These are phyloP conservation scores for Poeciliopsis occidentalis DNA, from an alignment of 2,113 vertebrate genomes.

Conservation along the genomic window DNA sequence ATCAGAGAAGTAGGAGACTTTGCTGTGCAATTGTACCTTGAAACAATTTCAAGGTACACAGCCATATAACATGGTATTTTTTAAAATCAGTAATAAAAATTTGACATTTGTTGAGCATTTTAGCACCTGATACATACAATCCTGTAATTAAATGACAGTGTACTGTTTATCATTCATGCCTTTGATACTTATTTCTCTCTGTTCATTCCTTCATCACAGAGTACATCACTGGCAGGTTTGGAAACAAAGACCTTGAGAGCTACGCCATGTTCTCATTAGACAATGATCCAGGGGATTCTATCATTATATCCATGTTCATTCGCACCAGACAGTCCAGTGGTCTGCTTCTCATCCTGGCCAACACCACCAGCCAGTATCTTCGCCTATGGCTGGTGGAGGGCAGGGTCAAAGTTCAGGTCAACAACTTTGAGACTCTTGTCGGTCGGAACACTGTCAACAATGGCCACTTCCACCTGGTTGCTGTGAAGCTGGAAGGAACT, in stretches of 20 bases:
- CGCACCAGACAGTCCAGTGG: conserved; percentile 80
- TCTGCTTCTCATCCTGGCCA: conserved; percentile 85
- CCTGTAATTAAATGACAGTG: neutral
- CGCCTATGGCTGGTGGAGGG: conserved; percentile 83
- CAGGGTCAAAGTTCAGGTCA: conserved; percentile 76
- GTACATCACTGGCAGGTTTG: conserved; percentile 88
- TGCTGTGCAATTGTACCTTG: too few relatives aligned
- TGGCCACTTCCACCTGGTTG: conserved; percentile 85
- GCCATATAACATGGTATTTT: neutral
- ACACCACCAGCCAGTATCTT: conserved; percentile 77
- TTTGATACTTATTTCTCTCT: neutral
- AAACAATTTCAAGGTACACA: neutral
- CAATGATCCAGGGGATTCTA: conserved; percentile 60
- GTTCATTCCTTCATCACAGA: conserved; percentile 71
- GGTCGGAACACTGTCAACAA: conserved; percentile 74
- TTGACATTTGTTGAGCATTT: neutral
- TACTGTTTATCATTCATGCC: too few relatives aligned
- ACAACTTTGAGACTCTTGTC: conserved; percentile 75
- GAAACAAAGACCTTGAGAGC: conserved; percentile 78
- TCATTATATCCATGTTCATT: conserved; percentile 88
- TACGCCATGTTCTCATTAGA: conserved; percentile 84
- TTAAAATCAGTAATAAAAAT: too few relatives aligned
- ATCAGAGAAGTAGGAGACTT: too few relatives aligned
- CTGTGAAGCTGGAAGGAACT: conserved; percentile 79
- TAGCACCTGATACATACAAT: neutral